Conservation (phyloP, 2,113 vertebrate genomes). For the Aix galericulata region DNA sequence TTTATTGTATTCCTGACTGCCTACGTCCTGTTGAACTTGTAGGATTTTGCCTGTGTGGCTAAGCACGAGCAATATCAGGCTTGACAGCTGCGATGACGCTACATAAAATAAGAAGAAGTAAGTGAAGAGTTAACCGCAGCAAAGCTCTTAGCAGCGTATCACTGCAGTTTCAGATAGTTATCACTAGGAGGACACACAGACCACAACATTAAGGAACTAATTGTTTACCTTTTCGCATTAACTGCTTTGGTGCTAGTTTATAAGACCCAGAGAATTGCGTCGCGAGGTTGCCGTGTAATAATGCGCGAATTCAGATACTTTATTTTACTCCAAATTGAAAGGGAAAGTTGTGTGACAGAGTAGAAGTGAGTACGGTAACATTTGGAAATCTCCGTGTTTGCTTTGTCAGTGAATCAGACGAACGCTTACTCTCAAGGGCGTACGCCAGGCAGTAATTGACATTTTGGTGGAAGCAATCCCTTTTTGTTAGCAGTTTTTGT, state of each 20-base stretch:
- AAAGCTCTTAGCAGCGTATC: not conserved
- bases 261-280: not conserved
- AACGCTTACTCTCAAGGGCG: accelerated
- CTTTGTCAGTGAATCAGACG: not conserved
- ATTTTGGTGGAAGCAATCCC: not conserved
- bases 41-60: not conserved
- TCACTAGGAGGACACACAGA: constrained; percentile 76
- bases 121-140: not conserved
- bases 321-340: not conserved
- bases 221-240: not conserved
- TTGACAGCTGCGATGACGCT: not conserved
- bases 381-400: not conserved
- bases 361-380: not conserved
- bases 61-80: not conserved
- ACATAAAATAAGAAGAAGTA: not conserved
- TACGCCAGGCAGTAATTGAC: accelerated
- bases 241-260: not conserved
- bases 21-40: not conserved
- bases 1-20: not conserved
- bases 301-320: not conserved
- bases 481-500: not conserved
- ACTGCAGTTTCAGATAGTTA: constrained; percentile 61
- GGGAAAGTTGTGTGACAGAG: not conserved
- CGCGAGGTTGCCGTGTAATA: not conserved
- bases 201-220: not conserved